Evolutionary conservation across 1,140 invertebrate genomes (phyloP).

Genomic region (Macrobrachium rosenbergii): DNA sequence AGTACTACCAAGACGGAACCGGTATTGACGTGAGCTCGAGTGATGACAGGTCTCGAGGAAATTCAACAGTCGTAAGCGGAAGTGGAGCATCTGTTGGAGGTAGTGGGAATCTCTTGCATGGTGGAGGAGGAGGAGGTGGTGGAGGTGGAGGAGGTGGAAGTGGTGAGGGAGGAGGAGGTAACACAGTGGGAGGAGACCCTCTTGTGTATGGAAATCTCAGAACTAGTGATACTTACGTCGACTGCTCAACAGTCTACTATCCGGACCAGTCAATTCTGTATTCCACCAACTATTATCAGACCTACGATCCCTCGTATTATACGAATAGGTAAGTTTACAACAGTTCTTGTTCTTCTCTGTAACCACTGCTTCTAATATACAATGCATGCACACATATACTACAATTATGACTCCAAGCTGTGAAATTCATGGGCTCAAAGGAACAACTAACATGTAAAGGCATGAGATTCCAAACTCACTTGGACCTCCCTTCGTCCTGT

Average conservation of each 20-base stretch:
- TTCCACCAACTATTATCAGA: conserved; percentile 56
- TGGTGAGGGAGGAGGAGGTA: conserved; percentile 18
- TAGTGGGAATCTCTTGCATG: neutral
- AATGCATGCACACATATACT: neutral
- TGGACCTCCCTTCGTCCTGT: no score
- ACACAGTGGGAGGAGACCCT: conserved; percentile 2
- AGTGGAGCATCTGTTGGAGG: conserved; percentile 16
- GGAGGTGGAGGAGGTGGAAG: conserved; percentile 30
- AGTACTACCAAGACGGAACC: conserved; percentile 42
- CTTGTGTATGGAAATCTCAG: conserved; percentile 31
- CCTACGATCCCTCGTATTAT: conserved; percentile 45
- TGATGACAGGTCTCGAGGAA: neutral
- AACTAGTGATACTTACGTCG: conserved; percentile 37
- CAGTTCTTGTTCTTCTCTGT: neutral
- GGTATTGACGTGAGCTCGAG: neutral
- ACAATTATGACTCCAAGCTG: no score
- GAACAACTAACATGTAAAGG: no score
- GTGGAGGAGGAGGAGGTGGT: conserved; percentile 8
- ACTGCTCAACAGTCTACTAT: conserved; percentile 52
- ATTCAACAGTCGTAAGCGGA: neutral
- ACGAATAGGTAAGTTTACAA: conserved; percentile 24
- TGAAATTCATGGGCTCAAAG: no score
- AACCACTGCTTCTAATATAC: neutral
- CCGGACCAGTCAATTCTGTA: conserved; percentile 59
- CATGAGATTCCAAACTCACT: no score